These are phyloP conservation scores for Orthosia gracilis DNA, from an alignment of 2,888 invertebrate genomes.

Conservation along the genomic window DNA sequence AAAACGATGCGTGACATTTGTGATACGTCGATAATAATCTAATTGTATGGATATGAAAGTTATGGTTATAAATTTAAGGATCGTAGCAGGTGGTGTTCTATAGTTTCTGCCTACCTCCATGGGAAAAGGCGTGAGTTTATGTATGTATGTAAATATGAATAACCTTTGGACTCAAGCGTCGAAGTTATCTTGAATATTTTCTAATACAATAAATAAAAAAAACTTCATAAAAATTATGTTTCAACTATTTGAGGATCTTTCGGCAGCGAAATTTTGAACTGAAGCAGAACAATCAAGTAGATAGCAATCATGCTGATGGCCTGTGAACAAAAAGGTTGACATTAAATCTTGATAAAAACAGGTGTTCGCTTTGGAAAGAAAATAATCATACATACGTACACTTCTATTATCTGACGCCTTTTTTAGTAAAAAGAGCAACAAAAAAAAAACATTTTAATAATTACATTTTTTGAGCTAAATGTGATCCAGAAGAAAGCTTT, in stretches of 20 bases:
- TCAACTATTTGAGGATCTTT: slow-evolving; percentile 76
- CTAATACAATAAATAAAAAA: background rate
- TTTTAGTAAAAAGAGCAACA: too few species aligned
- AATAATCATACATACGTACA: too few species aligned
- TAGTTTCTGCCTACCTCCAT: too few species aligned
- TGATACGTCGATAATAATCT: background rate
- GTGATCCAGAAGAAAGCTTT: too few species aligned
- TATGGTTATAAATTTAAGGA: background rate
- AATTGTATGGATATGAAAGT: background rate
- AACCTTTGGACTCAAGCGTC: background rate
- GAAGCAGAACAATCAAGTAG: slow-evolving; percentile 92
- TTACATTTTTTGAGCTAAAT: too few species aligned
- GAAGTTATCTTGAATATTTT: background rate
- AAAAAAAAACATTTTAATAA: too few species aligned
- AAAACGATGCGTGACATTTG: background rate
- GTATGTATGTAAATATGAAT: background rate
- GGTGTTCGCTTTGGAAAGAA: slow-evolving; percentile 1
- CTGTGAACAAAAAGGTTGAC: slow-evolving; percentile 80
- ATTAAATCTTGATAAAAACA: background rate
- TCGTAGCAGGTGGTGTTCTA: too few species aligned
- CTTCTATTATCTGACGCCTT: too few species aligned
- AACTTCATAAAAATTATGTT: slow-evolving; percentile 19
- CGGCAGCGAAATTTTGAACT: slow-evolving; percentile 92
- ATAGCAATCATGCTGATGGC: slow-evolving; percentile 92
- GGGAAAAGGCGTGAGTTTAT: too few species aligned